Evolutionary conservation across 2,797 vertebrate species (phyloP).

Genomic region (Enteromius viviparus): DNA sequence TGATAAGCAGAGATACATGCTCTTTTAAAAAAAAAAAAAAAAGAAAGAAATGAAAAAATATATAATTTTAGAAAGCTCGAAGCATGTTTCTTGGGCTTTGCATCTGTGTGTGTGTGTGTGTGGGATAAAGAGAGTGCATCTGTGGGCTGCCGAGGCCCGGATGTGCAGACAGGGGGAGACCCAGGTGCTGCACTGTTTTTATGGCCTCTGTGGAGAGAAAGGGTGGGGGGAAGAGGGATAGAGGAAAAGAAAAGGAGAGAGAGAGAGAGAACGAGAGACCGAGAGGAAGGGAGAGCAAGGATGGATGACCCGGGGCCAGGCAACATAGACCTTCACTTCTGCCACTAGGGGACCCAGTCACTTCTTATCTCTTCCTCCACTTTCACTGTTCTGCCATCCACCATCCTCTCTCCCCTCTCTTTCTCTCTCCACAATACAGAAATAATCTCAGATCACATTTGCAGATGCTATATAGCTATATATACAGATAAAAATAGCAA

Average conservation of each 20-base stretch:
- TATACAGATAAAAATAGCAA: slow-evolving; percentile 9
- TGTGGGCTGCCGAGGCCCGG: slow-evolving; percentile 71
- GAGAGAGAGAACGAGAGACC: slow-evolving; percentile 66
- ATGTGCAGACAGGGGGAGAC: slow-evolving; percentile 79
- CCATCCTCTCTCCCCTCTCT: neutral
- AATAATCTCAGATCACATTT: neutral
- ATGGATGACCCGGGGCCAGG: slow-evolving; percentile 77
- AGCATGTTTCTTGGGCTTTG: slow-evolving; percentile 31
- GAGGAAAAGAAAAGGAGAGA: slow-evolving; percentile 74
- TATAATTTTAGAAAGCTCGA: slow-evolving; percentile 20
- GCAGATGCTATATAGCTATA: neutral
- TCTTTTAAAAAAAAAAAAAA: neutral
- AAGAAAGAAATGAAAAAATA: neutral
- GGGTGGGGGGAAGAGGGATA: slow-evolving; percentile 75
- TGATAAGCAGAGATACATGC: neutral
- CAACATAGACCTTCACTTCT: slow-evolving; percentile 77
- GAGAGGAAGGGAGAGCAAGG: slow-evolving; percentile 76
- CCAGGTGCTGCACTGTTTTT: slow-evolving; percentile 84
- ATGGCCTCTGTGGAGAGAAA: slow-evolving; percentile 81
- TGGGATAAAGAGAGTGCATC: slow-evolving; percentile 70
- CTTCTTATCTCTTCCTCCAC: slow-evolving; percentile 81
- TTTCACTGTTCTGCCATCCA: slow-evolving; percentile 68
- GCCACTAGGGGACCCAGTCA: slow-evolving; percentile 73
- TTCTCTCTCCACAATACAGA: slow-evolving; percentile 22
- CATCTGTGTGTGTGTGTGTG: slow-evolving; percentile 36